phyloP scores from a whole-genome alignment of 2,113 vertebrate species.

The Calyptomena viridis region DNA sequence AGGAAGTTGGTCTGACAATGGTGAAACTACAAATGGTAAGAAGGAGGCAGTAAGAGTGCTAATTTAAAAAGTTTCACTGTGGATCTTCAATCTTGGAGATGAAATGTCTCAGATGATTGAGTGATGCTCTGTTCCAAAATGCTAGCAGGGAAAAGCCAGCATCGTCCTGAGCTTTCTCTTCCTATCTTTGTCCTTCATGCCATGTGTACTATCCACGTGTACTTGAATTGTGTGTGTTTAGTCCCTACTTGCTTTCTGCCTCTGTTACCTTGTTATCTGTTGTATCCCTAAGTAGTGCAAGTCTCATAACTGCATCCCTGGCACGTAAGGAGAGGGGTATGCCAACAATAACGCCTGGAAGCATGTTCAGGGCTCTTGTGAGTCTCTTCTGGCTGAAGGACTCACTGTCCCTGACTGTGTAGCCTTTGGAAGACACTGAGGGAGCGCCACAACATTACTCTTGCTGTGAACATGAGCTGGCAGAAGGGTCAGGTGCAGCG shows the following conservation, averaged over 20 bases:
- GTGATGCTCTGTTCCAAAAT: not conserved
- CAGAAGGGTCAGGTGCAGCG: not conserved
- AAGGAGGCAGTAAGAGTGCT: not conserved
- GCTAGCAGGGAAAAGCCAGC: not conserved
- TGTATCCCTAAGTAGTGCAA: accelerated
- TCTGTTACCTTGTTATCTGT: not conserved
- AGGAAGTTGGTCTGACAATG: not conserved
- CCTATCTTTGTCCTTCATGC: not conserved
- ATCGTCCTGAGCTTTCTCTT: not conserved
- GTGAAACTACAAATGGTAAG: not conserved
- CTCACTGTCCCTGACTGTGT: accelerated
- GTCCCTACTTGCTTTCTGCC: not conserved
- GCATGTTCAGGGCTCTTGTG: not conserved
- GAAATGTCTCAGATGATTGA: not conserved
- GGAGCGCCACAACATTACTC: not conserved
- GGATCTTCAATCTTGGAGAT: not conserved
- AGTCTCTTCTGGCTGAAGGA: not conserved
- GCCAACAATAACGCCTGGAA: not conserved
- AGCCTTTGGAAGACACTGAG: not conserved
- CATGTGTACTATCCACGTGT: accelerated
- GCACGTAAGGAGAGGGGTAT: not conserved
- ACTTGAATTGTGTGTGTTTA: not conserved
- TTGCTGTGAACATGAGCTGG: not conserved
- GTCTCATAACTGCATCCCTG: not conserved
- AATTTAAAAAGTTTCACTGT: not conserved